phyloP scores from a whole-genome alignment of 2,888 invertebrate species.

The Limnephilus marmoratus region DNA sequence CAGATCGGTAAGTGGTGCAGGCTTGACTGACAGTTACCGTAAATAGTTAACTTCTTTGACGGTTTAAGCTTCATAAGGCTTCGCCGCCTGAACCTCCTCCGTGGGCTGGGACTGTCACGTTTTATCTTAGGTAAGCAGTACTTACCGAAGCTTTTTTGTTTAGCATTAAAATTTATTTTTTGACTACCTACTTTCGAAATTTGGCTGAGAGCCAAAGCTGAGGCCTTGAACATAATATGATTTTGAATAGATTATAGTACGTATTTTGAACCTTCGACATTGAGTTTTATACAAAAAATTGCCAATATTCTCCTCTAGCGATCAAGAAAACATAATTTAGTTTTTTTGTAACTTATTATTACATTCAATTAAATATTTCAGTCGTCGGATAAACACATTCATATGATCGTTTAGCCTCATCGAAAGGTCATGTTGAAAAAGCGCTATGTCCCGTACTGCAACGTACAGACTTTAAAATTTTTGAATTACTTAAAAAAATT shows the following conservation, averaged over 20 bases:
- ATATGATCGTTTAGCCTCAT: neutral
- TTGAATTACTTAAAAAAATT: too few relatives aligned
- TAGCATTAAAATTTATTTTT: neutral
- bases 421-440: neutral
- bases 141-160: neutral
- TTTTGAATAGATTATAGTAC: neutral
- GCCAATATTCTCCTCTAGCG: neutral
- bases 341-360: neutral
- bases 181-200: neutral
- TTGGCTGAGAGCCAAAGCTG: neutral
- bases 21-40: slow-evolving; percentile 60
- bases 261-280: neutral
- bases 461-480: too few relatives aligned
- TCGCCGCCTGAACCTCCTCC: slow-evolving; percentile 20
- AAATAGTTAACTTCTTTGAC: slow-evolving; percentile 54
- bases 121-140: neutral
- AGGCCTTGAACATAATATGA: neutral
- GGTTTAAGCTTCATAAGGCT: slow-evolving; percentile 28
- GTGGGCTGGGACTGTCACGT: slow-evolving; percentile 35
- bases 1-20: slow-evolving; percentile 62
- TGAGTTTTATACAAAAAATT: neutral
- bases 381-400: neutral
- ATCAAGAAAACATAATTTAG: neutral
- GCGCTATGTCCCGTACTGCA: neutral
- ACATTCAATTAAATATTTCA: neutral